A percentile compares a stretch with the other conserved stretches of the same genome.
phyloP scores from a whole-genome alignment of 1,140 invertebrate genomes.

The Drosophila mojavensis region DNA sequence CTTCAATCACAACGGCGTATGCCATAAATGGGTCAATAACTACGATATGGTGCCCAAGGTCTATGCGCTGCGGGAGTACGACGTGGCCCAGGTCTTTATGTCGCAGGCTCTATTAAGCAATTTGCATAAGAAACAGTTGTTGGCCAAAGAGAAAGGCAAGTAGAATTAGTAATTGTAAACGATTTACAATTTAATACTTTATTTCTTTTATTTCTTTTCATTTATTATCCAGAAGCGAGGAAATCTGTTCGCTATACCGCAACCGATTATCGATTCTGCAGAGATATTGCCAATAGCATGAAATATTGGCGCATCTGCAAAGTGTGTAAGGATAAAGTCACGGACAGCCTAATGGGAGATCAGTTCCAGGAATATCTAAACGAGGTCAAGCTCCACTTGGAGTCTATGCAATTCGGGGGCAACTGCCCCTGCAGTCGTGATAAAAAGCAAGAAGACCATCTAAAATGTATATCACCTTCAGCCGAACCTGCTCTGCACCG shows the following conservation, averaged over 20 bases:
- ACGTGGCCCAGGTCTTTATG: slow-evolving; percentile 4
- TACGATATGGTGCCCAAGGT: neutral
- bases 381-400: neutral
- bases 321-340: neutral
- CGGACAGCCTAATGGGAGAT: neutral
- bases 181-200: too few relatives aligned
- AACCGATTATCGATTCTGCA: neutral
- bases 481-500: too few relatives aligned
- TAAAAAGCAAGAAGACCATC: too few relatives aligned
- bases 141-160: neutral
- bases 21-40: neutral
- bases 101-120: neutral
- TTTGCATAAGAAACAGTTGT: neutral
- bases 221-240: too few relatives aligned
- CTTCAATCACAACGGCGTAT: neutral
- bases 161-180: neutral
- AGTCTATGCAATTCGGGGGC: neutral
- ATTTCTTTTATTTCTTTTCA: too few relatives aligned
- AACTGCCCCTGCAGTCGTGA: neutral
- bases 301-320: neutral
- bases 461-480: too few relatives aligned
- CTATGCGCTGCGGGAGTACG: slow-evolving; percentile 10
- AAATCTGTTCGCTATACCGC: too few relatives aligned
- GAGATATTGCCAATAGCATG: slow-evolving; percentile 6
- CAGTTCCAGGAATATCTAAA: neutral